Percentiles rank a stretch among this genome's conserved stretches.
phyloP scores from a whole-genome alignment of 2,797 vertebrate genomes.

The Iguana delicatissima region DNA sequence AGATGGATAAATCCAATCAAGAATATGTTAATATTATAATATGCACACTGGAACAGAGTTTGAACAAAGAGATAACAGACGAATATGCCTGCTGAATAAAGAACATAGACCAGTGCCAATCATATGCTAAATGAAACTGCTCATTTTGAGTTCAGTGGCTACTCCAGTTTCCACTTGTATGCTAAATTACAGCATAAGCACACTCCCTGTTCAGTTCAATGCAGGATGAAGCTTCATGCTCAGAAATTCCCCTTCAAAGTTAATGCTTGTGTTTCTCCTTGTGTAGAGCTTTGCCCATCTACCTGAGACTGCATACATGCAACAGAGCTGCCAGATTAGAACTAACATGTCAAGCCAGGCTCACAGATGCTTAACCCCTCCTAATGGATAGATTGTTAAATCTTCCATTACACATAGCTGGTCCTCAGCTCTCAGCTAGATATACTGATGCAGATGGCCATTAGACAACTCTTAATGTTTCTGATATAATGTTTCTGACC shows the following conservation, averaged over 20 bases:
- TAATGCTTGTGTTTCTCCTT: background rate
- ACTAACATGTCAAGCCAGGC: background rate
- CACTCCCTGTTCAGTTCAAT: background rate
- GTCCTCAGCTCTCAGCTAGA: background rate
- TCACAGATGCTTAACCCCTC: background rate
- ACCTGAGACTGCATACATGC: background rate
- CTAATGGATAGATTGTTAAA: background rate
- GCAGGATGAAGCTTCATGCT: background rate
- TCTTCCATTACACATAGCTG: background rate
- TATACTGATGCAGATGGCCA: no score
- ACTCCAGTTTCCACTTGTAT: background rate
- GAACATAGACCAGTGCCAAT: background rate
- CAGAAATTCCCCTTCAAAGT: background rate
- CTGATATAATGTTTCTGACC: background rate
- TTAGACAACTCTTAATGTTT: background rate
- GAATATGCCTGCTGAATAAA: background rate
- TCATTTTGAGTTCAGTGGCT: background rate
- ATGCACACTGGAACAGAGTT: background rate
- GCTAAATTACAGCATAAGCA: background rate
- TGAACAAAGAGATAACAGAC: background rate
- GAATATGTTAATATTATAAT: conserved; percentile 10
- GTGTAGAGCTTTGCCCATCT: background rate
- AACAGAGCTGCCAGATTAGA: background rate
- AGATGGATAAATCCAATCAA: conserved; percentile 2
- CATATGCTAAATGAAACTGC: background rate